Evolutionary conservation across 2,113 vertebrate genomes (phyloP), one percentile per base, ranked within the genome.

Genomic region (Charina bottae): DNA sequence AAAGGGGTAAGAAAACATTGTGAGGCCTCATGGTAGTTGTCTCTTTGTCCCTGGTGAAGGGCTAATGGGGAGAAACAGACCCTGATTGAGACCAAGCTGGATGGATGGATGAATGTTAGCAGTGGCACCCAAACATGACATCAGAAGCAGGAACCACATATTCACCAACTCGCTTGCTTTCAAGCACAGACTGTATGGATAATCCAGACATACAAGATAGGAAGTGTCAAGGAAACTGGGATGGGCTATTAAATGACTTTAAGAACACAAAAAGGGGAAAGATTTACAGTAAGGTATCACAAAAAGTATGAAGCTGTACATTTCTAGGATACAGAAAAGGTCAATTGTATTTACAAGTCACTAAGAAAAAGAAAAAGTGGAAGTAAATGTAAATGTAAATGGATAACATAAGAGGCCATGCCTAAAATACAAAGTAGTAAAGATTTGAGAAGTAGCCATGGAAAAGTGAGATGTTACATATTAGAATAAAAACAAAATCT

Each of bases 401-500:
- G 89, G 93, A 91, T 54, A 87, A 2, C 26, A 21, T n/a, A 90
- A 90, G 13, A 24, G 1, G 21, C 90, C 87, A 89, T 13, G 12
- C 91, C 88, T 0, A 0, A 87, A 24, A 92, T 0, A 87, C 91
- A 90, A 89, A 90, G 46, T 33, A 28, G 42, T 88, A 91, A 2
- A 85, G 0, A 0, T 95, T 96, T 93, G 91, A 85, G 93, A 95
- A 91, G 28, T 33, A 92, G 37, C 6, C 64, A 93, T 11, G 17
- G 54, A 88, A 91, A 95, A 95, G 56, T 0, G 64, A 85, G 1
- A 2, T 1, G 90, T 87, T 3, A 13, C 72, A 0, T 0, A 60
- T 37, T 17, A 85, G 21, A 28, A 9, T 19, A 42, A 93, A 84
- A 93, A 91, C 90, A 91, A 93, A 94, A 92, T 83, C 26, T 94